Base-by-base conservation (phyloP, 2,888 invertebrate species). In the Herminia tarsipennalis region DNA sequence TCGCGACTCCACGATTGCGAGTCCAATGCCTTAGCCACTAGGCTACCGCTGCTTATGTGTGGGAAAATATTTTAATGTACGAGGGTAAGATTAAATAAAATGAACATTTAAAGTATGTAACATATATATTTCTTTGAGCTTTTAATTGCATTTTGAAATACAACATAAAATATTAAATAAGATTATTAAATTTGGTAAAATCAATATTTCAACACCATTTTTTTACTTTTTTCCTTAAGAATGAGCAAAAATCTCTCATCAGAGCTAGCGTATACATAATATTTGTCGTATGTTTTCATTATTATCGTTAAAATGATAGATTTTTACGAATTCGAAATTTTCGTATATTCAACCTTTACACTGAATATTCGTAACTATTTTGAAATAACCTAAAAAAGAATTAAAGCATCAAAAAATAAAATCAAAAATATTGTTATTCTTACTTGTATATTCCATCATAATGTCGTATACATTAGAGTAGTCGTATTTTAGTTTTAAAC, bases 111-210 rank as follows among this genome's bases (percentile, higher is more conserved):
- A 87, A 93, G 93, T 94, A 94, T 94, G 94, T 95, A 95, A 95
- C 95, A 95, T 95, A 95, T 94, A 94, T 95, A 95, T 95, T 95
- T 95, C 95, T 95, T 95, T 95, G 95, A 95, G 95, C 95, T 94
- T 95, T 92, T 94, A 94, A 94, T 95, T 95, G 95, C 95, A 94
- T 94, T 95, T 93, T 94, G 94, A 95, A 94, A 94, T 95, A 95
- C 95, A 95, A 95, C 94, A 94, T 95, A 91, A 91, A 95, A 94
- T 94, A 94, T 94, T 94, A 94, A 94, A 95, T 94, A 94, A 94
- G 94, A 94, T 94, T 93, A 94, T 92, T 91, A 87, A 93, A 93
- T 94, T 93, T 94, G 94, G 94, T 94, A 94, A 94, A 94, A 94
- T 94, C 93, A 94, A 94, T 93, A 92, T 91, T 88, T 90, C 78